A percentile compares a stretch with the other conserved stretches of the same genome.
Conservation (phyloP, 92 coral and sea anemone genomes). For the Phenganax stokvisi region DNA sequence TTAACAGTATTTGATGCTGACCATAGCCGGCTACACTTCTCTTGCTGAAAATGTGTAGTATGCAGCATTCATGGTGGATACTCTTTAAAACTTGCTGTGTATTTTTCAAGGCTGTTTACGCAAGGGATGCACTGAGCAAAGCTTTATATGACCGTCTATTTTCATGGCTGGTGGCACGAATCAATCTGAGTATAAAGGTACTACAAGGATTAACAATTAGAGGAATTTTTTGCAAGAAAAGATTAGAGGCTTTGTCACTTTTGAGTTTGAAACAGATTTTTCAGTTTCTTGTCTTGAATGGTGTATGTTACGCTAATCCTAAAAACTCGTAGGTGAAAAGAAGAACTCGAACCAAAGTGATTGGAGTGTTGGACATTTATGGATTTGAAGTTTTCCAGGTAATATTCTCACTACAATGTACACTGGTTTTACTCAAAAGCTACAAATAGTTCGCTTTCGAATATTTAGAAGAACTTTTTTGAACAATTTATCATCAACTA, state of each 20-base stretch:
- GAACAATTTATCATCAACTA: constrained; percentile 98
- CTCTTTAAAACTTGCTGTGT: neutral
- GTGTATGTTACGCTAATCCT: neutral
- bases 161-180: constrained; percentile 78
- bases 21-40: neutral
- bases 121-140: constrained; percentile 86
- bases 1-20: neutral
- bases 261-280: neutral
- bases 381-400: constrained; percentile 98
- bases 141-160: constrained; percentile 83
- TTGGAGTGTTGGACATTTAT: constrained; percentile 95
- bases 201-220: neutral
- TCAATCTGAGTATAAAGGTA: constrained; percentile 93
- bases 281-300: neutral
- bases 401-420: neutral
- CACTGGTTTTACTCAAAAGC: neutral
- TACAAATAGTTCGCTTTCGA: neutral
- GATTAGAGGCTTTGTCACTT: neutral
- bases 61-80: no score
- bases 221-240: neutral
- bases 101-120: constrained; percentile 70
- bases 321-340: constrained; percentile 61
- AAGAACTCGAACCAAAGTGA: constrained; percentile 76
- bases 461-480: constrained; percentile 79
- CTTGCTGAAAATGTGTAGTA: no score